These are phyloP conservation scores for Plebejus melissa DNA, from an alignment of 2,888 invertebrate species.

Conservation along the genomic window DNA sequence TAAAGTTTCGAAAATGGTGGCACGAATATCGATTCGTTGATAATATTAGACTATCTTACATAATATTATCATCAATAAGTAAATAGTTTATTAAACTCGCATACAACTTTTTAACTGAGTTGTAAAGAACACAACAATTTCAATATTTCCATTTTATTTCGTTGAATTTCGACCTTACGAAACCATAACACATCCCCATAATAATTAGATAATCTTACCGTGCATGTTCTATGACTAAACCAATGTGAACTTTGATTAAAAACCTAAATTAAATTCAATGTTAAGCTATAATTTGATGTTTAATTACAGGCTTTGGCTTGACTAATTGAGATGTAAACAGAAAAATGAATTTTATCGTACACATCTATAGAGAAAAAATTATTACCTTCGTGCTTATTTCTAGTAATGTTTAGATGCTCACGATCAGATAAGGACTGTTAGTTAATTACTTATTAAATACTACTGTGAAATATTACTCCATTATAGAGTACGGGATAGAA, in stretches of 20 bases:
- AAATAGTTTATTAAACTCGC: neutral
- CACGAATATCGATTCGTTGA: neutral
- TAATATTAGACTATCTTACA: neutral
- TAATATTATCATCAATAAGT: neutral
- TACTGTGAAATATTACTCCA: neutral
- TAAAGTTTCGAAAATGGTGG: neutral
- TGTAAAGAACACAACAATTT: neutral
- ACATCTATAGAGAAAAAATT: conserved; percentile 11
- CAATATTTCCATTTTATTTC: neutral
- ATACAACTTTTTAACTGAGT: neutral
- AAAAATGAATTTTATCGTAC: neutral
- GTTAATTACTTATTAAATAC: neutral
- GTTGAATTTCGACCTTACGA: neutral
- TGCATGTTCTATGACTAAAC: neutral
- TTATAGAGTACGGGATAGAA: neutral
- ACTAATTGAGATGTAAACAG: conserved; percentile 19
- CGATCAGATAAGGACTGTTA: neutral
- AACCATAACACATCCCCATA: neutral
- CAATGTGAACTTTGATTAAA: neutral
- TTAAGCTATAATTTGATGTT: neutral
- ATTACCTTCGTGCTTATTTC: neutral
- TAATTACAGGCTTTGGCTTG: neutral
- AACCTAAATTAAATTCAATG: conserved; percentile 10
- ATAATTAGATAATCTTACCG: neutral
- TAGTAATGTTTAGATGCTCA: neutral